phyloP scores from a whole-genome alignment of 2,888 invertebrate genomes.

The Subacronicta megacephala region DNA sequence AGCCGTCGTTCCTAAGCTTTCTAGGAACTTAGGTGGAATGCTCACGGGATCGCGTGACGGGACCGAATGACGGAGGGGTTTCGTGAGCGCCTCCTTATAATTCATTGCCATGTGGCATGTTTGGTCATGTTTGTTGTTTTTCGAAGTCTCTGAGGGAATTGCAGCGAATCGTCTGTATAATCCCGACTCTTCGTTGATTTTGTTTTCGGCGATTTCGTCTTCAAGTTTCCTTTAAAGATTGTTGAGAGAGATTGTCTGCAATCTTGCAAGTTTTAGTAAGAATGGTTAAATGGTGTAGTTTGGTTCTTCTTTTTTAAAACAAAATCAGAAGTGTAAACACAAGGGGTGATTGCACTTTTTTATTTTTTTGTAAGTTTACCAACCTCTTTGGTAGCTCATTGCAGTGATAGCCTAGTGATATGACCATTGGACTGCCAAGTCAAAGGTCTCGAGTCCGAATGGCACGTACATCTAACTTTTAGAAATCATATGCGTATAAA shows the following conservation, averaged over 20 bases:
- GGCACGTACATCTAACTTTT: too few relatives aligned
- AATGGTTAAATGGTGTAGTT: constrained; percentile 9
- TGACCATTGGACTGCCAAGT: too few relatives aligned
- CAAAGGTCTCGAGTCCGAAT: too few relatives aligned
- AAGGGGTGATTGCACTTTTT: too few relatives aligned
- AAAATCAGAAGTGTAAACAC: too few relatives aligned
- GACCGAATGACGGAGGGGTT: constrained; percentile 42
- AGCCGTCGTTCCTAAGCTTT: constrained; percentile 23
- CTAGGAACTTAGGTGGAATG: constrained; percentile 42
- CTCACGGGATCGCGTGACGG: constrained; percentile 54
- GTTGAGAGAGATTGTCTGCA: constrained; percentile 26
- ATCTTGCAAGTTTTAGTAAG: constrained; percentile 11
- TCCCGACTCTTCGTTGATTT: constrained; percentile 6
- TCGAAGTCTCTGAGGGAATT: constrained; percentile 32
- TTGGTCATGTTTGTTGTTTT: constrained; percentile 56
- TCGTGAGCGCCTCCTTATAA: constrained; percentile 58
- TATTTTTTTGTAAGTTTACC: too few relatives aligned
- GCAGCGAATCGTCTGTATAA: constrained; percentile 24
- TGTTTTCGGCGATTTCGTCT: constrained; percentile 8
- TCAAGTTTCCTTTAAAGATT: constrained; percentile 25
- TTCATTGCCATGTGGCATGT: constrained; percentile 60
- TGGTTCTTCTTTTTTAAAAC: constrained; percentile 6
- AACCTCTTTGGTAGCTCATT: too few relatives aligned
- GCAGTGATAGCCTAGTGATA: too few relatives aligned
- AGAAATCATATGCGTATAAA: too few relatives aligned